Percentiles rank a stretch among this genome's conserved stretches.
phyloP scores from a whole-genome alignment of 2,797 vertebrate species.

The Diplodus puntazzo region DNA sequence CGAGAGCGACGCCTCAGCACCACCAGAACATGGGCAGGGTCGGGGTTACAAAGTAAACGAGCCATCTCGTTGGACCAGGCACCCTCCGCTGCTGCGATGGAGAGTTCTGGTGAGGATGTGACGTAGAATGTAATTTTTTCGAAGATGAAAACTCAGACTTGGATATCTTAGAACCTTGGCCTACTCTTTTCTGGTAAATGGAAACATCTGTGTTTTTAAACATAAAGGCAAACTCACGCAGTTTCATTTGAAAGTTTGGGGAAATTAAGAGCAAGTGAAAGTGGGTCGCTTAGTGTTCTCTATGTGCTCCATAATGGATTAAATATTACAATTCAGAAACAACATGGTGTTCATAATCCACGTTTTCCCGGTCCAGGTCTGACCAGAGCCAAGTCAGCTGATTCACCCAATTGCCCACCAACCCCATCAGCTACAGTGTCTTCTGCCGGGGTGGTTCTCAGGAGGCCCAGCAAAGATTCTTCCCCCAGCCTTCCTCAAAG shows the following conservation, averaged over 20 bases:
- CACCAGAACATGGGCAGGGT: conserved; percentile 83
- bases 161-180: no score
- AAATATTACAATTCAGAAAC: no score
- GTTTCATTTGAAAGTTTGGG: background rate
- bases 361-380: conserved; percentile 59
- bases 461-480: conserved; percentile 70
- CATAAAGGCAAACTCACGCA: background rate
- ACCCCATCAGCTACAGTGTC: conserved; percentile 16
- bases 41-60: conserved; percentile 83
- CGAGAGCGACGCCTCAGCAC: conserved; percentile 76
- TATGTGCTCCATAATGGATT: background rate
- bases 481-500: conserved; percentile 29
- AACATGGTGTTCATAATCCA: background rate
- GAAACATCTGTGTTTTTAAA: no score
- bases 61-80: conserved; percentile 74
- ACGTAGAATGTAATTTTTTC: no score
- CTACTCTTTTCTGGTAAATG: no score
- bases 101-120: conserved; percentile 59
- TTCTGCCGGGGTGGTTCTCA: conserved; percentile 81
- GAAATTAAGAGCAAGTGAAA: no score
- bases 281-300: background rate
- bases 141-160: no score
- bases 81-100: background rate
- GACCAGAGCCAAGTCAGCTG: conserved; percentile 58
- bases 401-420: conserved; percentile 30